Conservation (phyloP, 1,140 invertebrate species). For the Drosophila micromelanica region DNA sequence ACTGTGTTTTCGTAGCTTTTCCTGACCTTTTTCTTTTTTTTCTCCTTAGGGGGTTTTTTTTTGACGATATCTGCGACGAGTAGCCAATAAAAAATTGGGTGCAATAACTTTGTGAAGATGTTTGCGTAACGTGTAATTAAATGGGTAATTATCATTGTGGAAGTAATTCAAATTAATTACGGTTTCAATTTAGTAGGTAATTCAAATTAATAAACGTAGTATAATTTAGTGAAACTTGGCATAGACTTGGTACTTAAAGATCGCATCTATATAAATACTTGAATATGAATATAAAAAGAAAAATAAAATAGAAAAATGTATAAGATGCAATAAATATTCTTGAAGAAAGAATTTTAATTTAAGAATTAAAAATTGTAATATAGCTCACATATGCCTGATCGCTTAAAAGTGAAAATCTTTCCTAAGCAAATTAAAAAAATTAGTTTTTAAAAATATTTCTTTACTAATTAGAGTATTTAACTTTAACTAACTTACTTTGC, state of each 20-base stretch:
- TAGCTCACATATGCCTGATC: no score
- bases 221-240: neutral
- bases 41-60: constrained; percentile 4
- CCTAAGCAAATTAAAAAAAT: no score
- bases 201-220: neutral
- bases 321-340: no score
- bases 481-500: constrained; percentile 17
- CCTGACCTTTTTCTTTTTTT: constrained; percentile 39
- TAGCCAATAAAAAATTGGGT: constrained; percentile 7
- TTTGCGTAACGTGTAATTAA: constrained; percentile 35
- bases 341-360: no score
- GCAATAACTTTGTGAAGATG: constrained; percentile 30
- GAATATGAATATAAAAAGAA: no score
- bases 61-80: constrained; percentile 18
- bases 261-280: no score
- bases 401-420: no score
- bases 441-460: no score
- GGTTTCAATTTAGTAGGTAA: constrained; percentile 6
- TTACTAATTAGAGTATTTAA: constrained; percentile 5
- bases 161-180: constrained; percentile 35
- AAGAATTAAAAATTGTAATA: no score
- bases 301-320: no score
- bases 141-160: constrained; percentile 28
- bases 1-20: constrained; percentile 48
- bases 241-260: no score